Conservation (phyloP, 2,113 vertebrate species). For the Daboia siamensis region DNA sequence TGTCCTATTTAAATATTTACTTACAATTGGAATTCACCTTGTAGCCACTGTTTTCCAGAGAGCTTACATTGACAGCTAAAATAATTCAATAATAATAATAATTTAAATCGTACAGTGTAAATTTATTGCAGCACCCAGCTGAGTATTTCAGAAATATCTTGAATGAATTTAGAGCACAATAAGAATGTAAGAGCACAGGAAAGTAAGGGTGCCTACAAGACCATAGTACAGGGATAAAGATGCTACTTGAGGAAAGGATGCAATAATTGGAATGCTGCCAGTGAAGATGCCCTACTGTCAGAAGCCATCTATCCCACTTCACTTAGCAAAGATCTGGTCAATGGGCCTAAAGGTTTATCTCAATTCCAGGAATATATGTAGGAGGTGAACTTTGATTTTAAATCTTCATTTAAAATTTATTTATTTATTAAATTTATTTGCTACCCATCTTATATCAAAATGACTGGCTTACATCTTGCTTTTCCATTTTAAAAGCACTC, state of each 20-base stretch:
- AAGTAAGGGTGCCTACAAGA: background rate
- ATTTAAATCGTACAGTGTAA: background rate
- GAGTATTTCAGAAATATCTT: background rate
- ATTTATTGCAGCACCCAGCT: background rate
- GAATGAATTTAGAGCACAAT: background rate
- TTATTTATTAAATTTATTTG: background rate
- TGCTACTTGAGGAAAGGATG: background rate
- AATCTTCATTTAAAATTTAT: background rate
- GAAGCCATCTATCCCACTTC: background rate
- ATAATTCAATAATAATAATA: background rate
- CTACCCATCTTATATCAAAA: background rate
- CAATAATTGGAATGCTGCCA: background rate
- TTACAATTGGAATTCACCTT: background rate
- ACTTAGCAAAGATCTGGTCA: background rate
- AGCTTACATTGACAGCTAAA: background rate
- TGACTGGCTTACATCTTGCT: background rate
- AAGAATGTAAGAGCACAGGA: background rate
- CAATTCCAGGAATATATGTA: background rate
- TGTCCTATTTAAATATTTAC: background rate
- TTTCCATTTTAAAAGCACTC: background rate
- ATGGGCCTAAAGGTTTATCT: background rate
- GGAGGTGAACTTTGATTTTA: background rate
- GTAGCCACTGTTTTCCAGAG: background rate
- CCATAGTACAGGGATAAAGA: background rate
- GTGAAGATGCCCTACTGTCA: background rate